Evolutionary conservation across 2,113 vertebrate genomes (phyloP), one percentile per base, ranked within the genome.

Genomic region (Ramphastos sulfuratus): DNA sequence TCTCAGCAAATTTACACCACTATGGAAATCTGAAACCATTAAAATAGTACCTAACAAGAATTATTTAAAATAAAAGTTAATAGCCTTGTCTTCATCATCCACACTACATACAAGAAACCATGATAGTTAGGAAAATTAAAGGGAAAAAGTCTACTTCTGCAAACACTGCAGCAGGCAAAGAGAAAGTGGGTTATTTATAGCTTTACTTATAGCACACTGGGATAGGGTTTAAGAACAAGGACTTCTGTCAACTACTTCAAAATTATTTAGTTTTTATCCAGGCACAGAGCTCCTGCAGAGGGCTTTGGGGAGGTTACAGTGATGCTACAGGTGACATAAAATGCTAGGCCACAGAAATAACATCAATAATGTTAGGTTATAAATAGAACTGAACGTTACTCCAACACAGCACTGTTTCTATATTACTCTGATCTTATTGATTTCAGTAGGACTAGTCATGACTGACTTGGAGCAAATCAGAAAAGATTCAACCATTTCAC

Each of bases 351-450:
- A 17, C 7, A 80, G 52, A 80, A 85, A 54, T 80, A 55, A 39
- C 12, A n/a, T 6, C 0, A 0, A 33, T 30, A 17, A 17, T 3
- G 4, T 37, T 70, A 20, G 28, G 33, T 84, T 76, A 52, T 63
- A 83, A 77, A 66, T 5, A 52, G 39, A 16, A 9, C 27, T 85
- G n/a, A 80, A 33, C 25, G 72, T 69, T 63, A 81, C 52, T 69
- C 39, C 48, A n/a, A 44, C 12, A 31, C 12, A 85, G 35, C 39
- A 54, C 16, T 82, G 18, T 31, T 42, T 74, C 59, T 84, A n/a
- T 56, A n/a, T 27, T 52, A 46, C 9, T 37, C 10, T 59, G 56
- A 52, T 6, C 16, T 33, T 11, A 82, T 1, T 54, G 50, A 76
- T 70, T 72, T 85, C 33, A 35, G 15, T 5, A 72, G 19, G 13